Base-by-base conservation (phyloP, 2,888 invertebrate species). In the Salpingus planirostris region DNA sequence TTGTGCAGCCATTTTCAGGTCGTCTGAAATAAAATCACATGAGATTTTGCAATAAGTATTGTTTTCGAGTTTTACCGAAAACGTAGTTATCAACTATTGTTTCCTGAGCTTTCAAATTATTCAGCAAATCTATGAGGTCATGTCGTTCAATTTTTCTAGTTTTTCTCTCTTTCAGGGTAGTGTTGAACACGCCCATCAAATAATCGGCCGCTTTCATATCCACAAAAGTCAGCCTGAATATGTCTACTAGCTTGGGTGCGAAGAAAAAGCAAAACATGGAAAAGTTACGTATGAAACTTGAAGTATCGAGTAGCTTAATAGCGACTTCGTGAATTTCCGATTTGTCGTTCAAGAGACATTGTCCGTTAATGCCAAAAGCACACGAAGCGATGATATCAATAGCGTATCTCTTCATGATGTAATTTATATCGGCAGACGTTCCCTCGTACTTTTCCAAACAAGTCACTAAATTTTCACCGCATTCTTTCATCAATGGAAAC, bases 401-500 rank as follows among this genome's bases (percentile, higher is more conserved):
- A 8, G 33, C 12, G 14, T 29, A 35, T 29, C 30, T 34, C 15
- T 37, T 33, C 2, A 26, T 12, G 13, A 33, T n/a, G 24, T 29
- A 31, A 7, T 24, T 11, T 1, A 35, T 12, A 15, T 38, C 25
- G 11, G 35, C 27, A 31, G 27, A 24, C 15, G 27, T 18, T 11
- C 34, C 34, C 2, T 12, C 7, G 10, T 14, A 4, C 3, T 35
- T 27, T 7, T 21, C 22, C 3, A 58, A 25, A 26, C 55, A 49
- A 3, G 38, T 32, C 4, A 43, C 39, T 11, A 63, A 44, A 26
- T 55, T 46, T 23, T 50, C 39, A 1, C 60, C 57, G 14, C 60
- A 64, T 24, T 65, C 60, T 18, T 57, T 43, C 50, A 70, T 64
- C 14, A 69, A 52, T 0, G 60, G 60, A 11, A 67, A 59, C 69